Conservation (phyloP, 1,140 invertebrate genomes). For the Drosophila teissieri region DNA sequence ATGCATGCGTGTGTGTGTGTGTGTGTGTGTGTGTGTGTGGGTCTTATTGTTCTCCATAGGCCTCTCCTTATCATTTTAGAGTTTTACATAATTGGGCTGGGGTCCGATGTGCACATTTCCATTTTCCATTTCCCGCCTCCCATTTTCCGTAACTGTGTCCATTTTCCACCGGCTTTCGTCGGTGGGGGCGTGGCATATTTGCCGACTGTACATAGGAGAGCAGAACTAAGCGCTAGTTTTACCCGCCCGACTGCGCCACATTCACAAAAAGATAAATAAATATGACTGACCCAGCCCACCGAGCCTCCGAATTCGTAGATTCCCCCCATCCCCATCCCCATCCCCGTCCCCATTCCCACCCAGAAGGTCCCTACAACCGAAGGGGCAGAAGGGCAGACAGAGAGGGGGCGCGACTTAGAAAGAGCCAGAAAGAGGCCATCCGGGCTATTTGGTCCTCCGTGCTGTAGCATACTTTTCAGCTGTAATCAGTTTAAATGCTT, state of each 20-base stretch:
- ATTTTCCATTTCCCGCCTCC: background rate
- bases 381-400: background rate
- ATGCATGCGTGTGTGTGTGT: background rate
- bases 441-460: slow-evolving; percentile 46
- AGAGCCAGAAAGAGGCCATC: background rate
- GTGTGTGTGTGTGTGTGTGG: background rate
- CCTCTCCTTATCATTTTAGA: slow-evolving; percentile 76
- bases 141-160: slow-evolving; percentile 11
- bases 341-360: no score
- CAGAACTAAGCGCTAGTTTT: slow-evolving; percentile 51
- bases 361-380: no score
- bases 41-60: slow-evolving; percentile 21
- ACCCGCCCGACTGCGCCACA: slow-evolving; percentile 65
- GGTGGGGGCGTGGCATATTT: slow-evolving; percentile 66
- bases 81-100: slow-evolving; percentile 76
- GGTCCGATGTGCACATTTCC: background rate
- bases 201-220: slow-evolving; percentile 40
- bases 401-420: background rate
- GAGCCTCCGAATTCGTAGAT: background rate
- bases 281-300: slow-evolving; percentile 64
- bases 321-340: no score
- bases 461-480: slow-evolving; percentile 76
- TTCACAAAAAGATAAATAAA: slow-evolving; percentile 79
- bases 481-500: slow-evolving; percentile 82
- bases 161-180: slow-evolving; percentile 28